Conservation (phyloP, 2,888 invertebrate species). For the Drosophila lacicola region DNA sequence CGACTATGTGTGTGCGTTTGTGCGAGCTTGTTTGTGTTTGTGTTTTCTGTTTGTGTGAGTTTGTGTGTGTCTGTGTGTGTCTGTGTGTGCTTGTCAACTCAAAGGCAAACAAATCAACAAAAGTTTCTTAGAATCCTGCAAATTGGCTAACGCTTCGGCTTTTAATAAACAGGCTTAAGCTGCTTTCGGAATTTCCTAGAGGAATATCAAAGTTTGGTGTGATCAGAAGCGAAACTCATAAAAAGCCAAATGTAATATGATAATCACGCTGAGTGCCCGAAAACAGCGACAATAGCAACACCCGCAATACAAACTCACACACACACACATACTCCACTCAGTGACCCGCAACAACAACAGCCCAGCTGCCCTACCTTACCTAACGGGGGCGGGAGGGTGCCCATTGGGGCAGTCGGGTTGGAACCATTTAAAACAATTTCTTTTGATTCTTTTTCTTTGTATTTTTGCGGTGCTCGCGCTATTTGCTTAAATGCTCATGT, state of each 20-base stretch:
- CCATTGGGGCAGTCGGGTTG: slow-evolving; percentile 2
- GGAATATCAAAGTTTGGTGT: not conserved
- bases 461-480: slow-evolving; percentile 47
- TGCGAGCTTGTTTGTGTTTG: slow-evolving; percentile 1
- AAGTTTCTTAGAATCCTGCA: slow-evolving; percentile 29
- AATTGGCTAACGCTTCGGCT: slow-evolving; percentile 36
- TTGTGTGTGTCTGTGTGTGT: not conserved
- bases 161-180: slow-evolving; percentile 31
- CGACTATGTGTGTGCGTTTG: not conserved
- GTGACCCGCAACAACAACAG: slow-evolving; percentile 45
- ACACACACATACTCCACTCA: slow-evolving; percentile 23
- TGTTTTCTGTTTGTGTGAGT: slow-evolving; percentile 6
- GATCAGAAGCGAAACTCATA: slow-evolving; percentile 38
- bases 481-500: slow-evolving; percentile 60
- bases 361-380: not conserved
- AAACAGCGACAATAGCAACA: slow-evolving; percentile 30
- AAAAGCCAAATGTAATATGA: slow-evolving; percentile 70
- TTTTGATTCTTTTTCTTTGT: slow-evolving; percentile 58
- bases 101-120: slow-evolving; percentile 61
- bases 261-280: slow-evolving; percentile 70
- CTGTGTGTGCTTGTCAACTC: slow-evolving; percentile 23
- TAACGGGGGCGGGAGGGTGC: not conserved
- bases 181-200: slow-evolving; percentile 8
- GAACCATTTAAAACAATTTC: slow-evolving; percentile 61
- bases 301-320: slow-evolving; percentile 12